These are phyloP conservation scores for Thaumetopoea pityocampa DNA, from an alignment of 1,140 invertebrate species.

Conservation along the genomic window DNA sequence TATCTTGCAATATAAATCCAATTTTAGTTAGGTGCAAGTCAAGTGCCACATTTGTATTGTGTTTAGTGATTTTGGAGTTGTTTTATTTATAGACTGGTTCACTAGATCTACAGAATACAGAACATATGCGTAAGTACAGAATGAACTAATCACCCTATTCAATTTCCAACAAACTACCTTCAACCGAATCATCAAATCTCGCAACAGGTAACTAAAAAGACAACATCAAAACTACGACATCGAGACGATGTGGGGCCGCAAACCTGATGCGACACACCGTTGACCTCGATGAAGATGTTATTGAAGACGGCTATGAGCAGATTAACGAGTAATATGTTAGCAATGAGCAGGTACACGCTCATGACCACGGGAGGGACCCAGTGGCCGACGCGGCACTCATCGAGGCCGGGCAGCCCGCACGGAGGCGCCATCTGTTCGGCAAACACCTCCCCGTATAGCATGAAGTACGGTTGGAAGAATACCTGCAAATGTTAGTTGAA, in stretches of 20 bases:
- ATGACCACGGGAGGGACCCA: conserved; percentile 97
- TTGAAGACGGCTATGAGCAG: conserved; percentile 98
- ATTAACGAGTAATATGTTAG: conserved; percentile 97
- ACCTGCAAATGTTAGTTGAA: conserved; percentile 79
- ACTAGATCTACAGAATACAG: no score
- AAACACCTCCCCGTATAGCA: conserved; percentile 99
- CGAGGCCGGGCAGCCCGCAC: conserved; percentile 83
- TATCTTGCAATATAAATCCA: no score
- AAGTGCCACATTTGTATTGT: no score
- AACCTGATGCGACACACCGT: conserved; percentile 93
- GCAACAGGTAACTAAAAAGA: conserved; percentile 52
- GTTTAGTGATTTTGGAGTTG: no score
- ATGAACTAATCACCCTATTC: no score
- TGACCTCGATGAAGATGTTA: conserved; percentile 97
- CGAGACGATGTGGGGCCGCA: conserved; percentile 30
- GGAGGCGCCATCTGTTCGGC: conserved; percentile 92
- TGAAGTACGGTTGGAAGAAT: conserved; percentile 98
- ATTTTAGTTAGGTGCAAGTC: no score
- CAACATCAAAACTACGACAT: conserved; percentile 40
- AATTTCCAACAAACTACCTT: conserved; percentile 21
- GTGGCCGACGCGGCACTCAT: conserved; percentile 87
- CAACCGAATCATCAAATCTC: conserved; percentile 50
- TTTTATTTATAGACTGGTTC: no score
- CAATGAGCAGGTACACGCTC: conserved; percentile 96
- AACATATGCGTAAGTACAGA: no score